Base-by-base conservation (phyloP, 1,140 invertebrate genomes). In the Philaenus spumarius region DNA sequence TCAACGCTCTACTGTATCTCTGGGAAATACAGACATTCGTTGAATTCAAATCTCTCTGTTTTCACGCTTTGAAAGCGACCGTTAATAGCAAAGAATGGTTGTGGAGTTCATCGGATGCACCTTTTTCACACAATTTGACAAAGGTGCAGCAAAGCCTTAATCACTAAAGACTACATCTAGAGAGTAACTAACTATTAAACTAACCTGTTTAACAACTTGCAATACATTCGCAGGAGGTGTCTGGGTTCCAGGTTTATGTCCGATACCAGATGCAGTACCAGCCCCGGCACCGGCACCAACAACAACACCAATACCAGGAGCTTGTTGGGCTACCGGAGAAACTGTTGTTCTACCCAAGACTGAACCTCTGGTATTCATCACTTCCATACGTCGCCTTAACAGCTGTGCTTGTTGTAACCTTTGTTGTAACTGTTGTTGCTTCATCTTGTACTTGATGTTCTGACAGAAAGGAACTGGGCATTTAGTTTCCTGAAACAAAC, bases 381-480 rank as follows among this genome's bases (percentile, higher is more conserved):
- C 89, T 56, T 92, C 93, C 84, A 97, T 93, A 69, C 94, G 81
- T 68, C 94, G 80, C 60, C 93, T 80, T 64, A 92, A 73, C 64
- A 95, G 75, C 72, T 94, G 90, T 37, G 87, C 87, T 74, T 95
- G 91, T 73, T 94, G 90, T 56, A 95, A 72, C 63, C 90, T 79
- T 73, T 95, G 92, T 69, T 97, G 93, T 39, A 95, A 75, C 73
- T 98, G 95, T 73, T 99, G 95, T 73, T 98, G 95, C 69, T 93
- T 90, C 59, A 98, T 77, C 74, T 97, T 98, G 68, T 95, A 90
- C 73, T 98, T 97, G 66, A 99, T 97, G 72, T 95, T 97, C 59
- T 85, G 85, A 81, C 97, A 99, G 84, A 98, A 98, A 65, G 96
- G 95, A 69, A 98, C 95, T 56, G 89, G 86, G 80, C 95, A 98